Evolutionary conservation across 2,888 invertebrate species (phyloP).

Genomic region (Noctua fimbriata): DNA sequence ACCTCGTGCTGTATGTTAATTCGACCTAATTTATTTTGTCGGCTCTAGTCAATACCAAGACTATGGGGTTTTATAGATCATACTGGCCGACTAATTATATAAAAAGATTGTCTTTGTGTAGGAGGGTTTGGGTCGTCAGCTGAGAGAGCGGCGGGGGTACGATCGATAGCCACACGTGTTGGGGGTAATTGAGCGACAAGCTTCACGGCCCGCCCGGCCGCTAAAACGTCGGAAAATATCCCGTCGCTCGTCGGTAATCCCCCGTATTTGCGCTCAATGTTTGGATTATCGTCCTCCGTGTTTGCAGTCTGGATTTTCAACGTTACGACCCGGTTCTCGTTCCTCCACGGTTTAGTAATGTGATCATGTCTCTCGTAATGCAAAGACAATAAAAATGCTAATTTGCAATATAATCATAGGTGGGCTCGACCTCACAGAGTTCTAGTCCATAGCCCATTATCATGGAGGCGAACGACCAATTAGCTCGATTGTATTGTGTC

Average conservation of each 20-base stretch:
- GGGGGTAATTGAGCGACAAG: slow-evolving; percentile 71
- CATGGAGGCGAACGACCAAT: slow-evolving; percentile 75
- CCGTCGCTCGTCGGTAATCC: slow-evolving; percentile 56
- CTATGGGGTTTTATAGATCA: slow-evolving; percentile 34
- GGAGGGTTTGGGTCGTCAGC: slow-evolving; percentile 46
- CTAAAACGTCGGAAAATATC: slow-evolving; percentile 61
- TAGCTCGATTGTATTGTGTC: slow-evolving; percentile 75
- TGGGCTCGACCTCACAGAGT: slow-evolving; percentile 59
- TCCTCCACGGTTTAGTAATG: slow-evolving; percentile 22
- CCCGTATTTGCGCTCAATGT: slow-evolving; percentile 61
- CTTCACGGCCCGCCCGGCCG: slow-evolving; percentile 50
- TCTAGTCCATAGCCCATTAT: slow-evolving; percentile 66
- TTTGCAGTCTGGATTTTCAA: slow-evolving; percentile 65
- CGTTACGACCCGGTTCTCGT: slow-evolving; percentile 32
- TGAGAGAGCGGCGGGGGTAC: slow-evolving; percentile 54
- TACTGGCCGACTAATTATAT: slow-evolving; percentile 11
- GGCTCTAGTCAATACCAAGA: slow-evolving; percentile 37
- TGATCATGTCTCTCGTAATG: slow-evolving; percentile 28
- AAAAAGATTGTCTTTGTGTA: slow-evolving; percentile 16
- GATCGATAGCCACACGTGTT: slow-evolving; percentile 77
- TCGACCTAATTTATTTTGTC: slow-evolving; percentile 1
- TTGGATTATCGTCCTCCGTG: slow-evolving; percentile 65
- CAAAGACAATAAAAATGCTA: slow-evolving; percentile 64
- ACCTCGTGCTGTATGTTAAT: slow-evolving; percentile 30
- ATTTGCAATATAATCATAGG: slow-evolving; percentile 66